Evolutionary conservation across 1,140 invertebrate genomes (phyloP).

Genomic region (Formica selysi): DNA sequence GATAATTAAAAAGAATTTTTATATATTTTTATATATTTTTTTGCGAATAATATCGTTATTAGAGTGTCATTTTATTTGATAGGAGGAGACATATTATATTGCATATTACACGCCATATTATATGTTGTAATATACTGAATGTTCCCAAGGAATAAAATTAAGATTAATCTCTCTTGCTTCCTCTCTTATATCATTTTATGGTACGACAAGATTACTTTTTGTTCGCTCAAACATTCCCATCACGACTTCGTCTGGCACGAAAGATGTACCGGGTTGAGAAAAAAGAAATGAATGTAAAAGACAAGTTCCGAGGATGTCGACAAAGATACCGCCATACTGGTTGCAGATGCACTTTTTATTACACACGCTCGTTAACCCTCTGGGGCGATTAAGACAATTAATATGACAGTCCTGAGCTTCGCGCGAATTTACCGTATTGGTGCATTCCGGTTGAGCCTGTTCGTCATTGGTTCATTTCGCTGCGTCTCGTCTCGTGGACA

Average conservation of each 20-base stretch:
- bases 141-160: constrained; percentile 18
- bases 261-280: background rate
- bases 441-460: constrained; percentile 11
- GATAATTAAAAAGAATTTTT: background rate
- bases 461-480: constrained; percentile 1
- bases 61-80: background rate
- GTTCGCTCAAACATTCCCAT: constrained; percentile 21
- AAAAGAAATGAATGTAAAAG: background rate
- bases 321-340: constrained; percentile 32
- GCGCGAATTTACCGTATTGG: constrained; percentile 16
- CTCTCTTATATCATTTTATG: constrained; percentile 12
- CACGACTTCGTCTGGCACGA: background rate
- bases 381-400: constrained; percentile 56
- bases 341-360: constrained; percentile 50
- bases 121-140: background rate
- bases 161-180: background rate
- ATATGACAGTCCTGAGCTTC: background rate
- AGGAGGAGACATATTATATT: background rate
- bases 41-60: background rate
- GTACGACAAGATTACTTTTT: constrained; percentile 31
- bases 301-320: background rate
- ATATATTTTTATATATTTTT: background rate
- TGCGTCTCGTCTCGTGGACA: background rate
- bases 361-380: constrained; percentile 35
- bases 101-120: background rate